Evolutionary conservation across 1,140 invertebrate species (phyloP), one percentile per base, ranked within the genome.

Genomic region (Brachionus manjavacas): DNA sequence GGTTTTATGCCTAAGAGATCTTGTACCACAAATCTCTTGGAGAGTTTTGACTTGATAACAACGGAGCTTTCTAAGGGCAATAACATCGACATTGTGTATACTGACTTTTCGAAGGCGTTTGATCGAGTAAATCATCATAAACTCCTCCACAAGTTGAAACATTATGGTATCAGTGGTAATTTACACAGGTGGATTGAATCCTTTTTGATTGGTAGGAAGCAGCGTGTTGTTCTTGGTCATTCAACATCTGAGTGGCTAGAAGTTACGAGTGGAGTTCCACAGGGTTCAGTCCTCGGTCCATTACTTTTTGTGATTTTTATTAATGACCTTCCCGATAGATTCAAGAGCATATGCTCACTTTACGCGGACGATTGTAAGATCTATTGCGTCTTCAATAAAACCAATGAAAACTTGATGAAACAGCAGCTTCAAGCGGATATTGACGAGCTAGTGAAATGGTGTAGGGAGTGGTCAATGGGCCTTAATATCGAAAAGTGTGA

Each of bases 251-350:
- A 80, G 43, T 78, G 20, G 39, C 46, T 60, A 31, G 12, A 35
- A 6, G 39, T 85, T 16, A 46, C 74, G n/a, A 72, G 70, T 8
- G 85, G 86, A n/a, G 84, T 85, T 25, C 85, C 86, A 43, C 85
- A 86, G 55, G 86, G 86, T 20, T 86, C 85, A 76, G 78, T 85
- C 14, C 31, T 86, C n/a, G 85, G 81, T 11, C 85, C 85, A 6
- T 35, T 85, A 7, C 41, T 86, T 1, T 86, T 86, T 80, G 23
- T 85, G 7, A 84, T 86, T 55, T 85, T 66, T 83, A 85, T 85
- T n/a, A 86, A 85, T 84, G 85, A 86, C 68, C 49, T 85, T 11
- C 72, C 46, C 6, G 72, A 76, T 7, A 43, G 16, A 25, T 25
- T 76, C 20, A 16, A n/a, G 12, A 12, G n/a, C 7, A 43, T 4